A percentile compares a stretch with the other conserved stretches of the same genome.
phyloP scores from a whole-genome alignment of 2,113 vertebrate species.

The Centropus bengalensis region DNA sequence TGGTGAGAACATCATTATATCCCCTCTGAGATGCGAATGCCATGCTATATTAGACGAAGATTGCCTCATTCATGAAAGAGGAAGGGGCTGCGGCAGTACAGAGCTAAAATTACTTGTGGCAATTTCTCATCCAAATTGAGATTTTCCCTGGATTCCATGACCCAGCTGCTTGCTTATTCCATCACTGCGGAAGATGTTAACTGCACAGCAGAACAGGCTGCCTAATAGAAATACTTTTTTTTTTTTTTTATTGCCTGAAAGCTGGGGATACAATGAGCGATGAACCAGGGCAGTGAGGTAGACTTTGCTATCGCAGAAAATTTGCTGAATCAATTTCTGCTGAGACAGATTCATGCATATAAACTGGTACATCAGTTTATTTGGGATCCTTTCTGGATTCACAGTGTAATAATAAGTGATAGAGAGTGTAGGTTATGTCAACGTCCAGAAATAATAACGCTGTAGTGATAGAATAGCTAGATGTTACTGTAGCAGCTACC shows the following conservation, averaged over 20 bases:
- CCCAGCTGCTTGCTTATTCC: constrained; percentile 34
- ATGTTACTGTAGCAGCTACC: not conserved
- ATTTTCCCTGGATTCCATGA: constrained; percentile 34
- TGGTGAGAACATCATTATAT: not conserved
- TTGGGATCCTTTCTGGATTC: constrained; percentile 32
- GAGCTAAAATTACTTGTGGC: constrained; percentile 40
- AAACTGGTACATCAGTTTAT: not conserved
- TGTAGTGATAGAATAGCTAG: not conserved
- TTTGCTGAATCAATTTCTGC: constrained; percentile 39
- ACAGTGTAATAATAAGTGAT: not conserved
- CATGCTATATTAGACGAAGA: not conserved
- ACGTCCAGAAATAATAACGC: not conserved
- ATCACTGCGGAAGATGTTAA: constrained; percentile 42
- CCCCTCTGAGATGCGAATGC: not conserved
- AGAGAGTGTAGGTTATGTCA: not conserved
- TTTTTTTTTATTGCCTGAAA: constrained; percentile 16
- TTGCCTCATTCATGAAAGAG: constrained; percentile 27
- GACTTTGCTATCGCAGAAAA: not conserved
- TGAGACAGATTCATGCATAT: not conserved
- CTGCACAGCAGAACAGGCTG: not conserved
- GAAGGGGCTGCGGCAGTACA: not conserved
- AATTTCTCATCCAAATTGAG: constrained; percentile 55
- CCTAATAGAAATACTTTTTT: not conserved
- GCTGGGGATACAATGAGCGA: not conserved
- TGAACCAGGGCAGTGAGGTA: not conserved